Percentiles rank a stretch among this genome's conserved stretches.
phyloP scores from a whole-genome alignment of 2,888 invertebrate species.

The Tinea pellionella region DNA sequence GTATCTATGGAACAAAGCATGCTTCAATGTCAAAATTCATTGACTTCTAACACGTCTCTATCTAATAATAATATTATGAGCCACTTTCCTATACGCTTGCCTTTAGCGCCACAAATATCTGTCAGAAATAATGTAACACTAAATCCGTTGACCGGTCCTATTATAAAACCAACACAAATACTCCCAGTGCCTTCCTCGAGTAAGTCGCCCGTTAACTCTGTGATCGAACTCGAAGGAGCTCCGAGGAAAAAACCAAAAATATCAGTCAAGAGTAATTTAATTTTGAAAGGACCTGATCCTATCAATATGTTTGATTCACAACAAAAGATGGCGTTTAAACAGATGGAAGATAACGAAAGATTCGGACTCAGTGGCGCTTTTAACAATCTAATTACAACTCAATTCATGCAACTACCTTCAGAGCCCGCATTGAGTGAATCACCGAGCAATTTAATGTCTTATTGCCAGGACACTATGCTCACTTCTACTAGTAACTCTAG shows the following conservation, averaged over 20 bases:
- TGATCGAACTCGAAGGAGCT: constrained; percentile 37
- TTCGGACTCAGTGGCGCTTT: constrained; percentile 50
- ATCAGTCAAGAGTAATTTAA: constrained; percentile 63
- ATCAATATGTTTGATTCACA: constrained; percentile 62
- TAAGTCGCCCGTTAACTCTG: constrained; percentile 40
- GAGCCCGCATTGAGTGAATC: constrained; percentile 49
- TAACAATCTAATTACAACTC: constrained; percentile 56
- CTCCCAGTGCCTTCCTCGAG: constrained; percentile 52
- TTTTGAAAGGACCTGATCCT: constrained; percentile 61
- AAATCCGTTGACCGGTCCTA: constrained; percentile 50
- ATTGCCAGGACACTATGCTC: constrained; percentile 44
- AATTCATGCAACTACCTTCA: constrained; percentile 57
- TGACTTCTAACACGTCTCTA: constrained; percentile 40
- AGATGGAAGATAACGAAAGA: constrained; percentile 52
- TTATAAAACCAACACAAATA: constrained; percentile 55
- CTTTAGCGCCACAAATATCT: constrained; percentile 39
- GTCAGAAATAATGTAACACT: constrained; percentile 48
- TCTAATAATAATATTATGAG: constrained; percentile 47
- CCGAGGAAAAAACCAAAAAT: constrained; percentile 63
- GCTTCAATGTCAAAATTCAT: constrained; percentile 38
- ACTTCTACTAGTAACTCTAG: constrained; percentile 39
- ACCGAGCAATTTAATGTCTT: constrained; percentile 42
- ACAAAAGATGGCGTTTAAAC: constrained; percentile 59
- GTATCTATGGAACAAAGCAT: constrained; percentile 44
- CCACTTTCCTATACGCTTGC: constrained; percentile 53